These are phyloP conservation scores for Drosophila elegans DNA, from an alignment of 1,140 invertebrate genomes.

Conservation along the genomic window DNA sequence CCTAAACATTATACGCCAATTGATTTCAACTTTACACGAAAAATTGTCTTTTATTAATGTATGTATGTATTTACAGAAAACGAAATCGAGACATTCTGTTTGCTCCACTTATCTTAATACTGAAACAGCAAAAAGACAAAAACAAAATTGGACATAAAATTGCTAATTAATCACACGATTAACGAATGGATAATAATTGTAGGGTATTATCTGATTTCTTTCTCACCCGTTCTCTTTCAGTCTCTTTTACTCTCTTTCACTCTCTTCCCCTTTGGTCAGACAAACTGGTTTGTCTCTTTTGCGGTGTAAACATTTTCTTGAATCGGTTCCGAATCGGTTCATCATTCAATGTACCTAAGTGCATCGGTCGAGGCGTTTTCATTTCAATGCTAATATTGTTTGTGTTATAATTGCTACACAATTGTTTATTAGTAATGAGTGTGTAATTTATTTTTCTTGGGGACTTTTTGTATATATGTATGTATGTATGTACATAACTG, in stretches of 20 bases:
- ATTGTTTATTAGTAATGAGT: constrained; percentile 1
- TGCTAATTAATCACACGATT: neutral
- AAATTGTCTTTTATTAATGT: too few species aligned
- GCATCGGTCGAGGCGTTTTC: neutral
- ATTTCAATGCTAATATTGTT: constrained; percentile 10
- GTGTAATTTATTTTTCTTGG: neutral
- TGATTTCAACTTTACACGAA: too few species aligned
- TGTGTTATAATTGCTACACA: constrained; percentile 7
- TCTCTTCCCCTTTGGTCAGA: constrained; percentile 3
- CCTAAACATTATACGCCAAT: too few species aligned
- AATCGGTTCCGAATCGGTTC: constrained; percentile 40
- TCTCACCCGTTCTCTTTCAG: neutral
- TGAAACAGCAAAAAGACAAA: too few species aligned
- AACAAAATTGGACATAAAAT: too few species aligned
- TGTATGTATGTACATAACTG: neutral
- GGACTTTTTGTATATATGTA: neutral
- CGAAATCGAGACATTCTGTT: too few species aligned
- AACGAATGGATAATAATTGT: neutral
- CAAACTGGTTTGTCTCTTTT: constrained; percentile 14
- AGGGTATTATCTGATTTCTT: constrained; percentile 20
- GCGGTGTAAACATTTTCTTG: constrained; percentile 11
- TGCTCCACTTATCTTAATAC: too few species aligned
- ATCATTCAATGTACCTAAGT: neutral
- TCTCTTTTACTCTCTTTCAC: neutral
- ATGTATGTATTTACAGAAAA: too few species aligned